Evolutionary conservation across 2,888 invertebrate species (phyloP).

Genomic region (Lepidocyrtinus sp.): DNA sequence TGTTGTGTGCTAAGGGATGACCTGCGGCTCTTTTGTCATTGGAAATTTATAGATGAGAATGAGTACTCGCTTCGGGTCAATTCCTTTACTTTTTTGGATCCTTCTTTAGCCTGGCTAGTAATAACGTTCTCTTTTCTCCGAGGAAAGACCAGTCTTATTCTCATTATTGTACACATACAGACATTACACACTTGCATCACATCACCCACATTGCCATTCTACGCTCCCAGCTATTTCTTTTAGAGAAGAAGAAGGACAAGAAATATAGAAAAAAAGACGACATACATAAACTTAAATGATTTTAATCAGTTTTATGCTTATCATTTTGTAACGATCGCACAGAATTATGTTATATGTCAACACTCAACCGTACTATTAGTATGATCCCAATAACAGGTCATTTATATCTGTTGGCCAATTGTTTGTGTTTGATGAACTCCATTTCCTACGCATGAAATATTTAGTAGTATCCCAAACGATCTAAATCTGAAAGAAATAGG

Average conservation of each 20-base stretch:
- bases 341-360: too few species aligned
- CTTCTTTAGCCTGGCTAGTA: background rate
- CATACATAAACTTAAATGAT: background rate
- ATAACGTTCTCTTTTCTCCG: conserved; percentile 17
- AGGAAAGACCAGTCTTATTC: conserved; percentile 20
- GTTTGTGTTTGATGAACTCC: too few species aligned
- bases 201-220: conserved; percentile 41
- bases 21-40: conserved; percentile 69
- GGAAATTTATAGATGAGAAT: conserved; percentile 70
- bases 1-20: conserved; percentile 63
- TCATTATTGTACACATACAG: conserved; percentile 43
- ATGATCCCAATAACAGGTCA: too few species aligned
- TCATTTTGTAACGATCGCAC: too few species aligned
- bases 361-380: too few species aligned
- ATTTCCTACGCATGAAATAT: too few species aligned
- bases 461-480: too few species aligned
- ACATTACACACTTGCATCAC: conserved; percentile 36
- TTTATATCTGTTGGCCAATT: too few species aligned
- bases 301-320: background rate
- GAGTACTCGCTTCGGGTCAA: conserved; percentile 65
- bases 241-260: conserved; percentile 33
- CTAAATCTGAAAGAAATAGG: too few species aligned
- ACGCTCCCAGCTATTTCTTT: conserved; percentile 36
- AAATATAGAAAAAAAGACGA: background rate
- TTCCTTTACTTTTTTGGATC: conserved; percentile 30